A percentile compares a stretch with the other conserved stretches of the same genome.
Evolutionary conservation across 2,797 vertebrate species (phyloP).

Genomic region (Cynopterus sphinx): DNA sequence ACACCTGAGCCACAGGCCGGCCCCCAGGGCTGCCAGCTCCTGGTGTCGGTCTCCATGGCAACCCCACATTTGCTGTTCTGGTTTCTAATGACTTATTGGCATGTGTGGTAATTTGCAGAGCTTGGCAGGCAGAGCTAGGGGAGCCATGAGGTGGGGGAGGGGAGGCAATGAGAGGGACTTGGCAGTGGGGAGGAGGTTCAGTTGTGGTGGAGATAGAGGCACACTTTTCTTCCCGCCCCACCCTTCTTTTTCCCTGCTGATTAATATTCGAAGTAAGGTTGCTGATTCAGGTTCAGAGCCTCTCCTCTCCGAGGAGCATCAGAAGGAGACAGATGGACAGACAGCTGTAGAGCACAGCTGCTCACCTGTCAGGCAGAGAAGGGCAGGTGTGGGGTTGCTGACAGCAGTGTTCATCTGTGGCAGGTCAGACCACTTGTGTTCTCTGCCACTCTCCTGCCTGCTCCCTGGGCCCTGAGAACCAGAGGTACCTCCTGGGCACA

Average conservation of each 20-base stretch:
- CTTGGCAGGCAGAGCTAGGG: slow-evolving; percentile 68
- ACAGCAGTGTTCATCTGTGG: not conserved
- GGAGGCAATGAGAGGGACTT: not conserved
- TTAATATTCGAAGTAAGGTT: not conserved
- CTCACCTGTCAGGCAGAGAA: slow-evolving; percentile 57
- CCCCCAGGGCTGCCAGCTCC: slow-evolving; percentile 75
- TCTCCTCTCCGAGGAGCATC: not conserved
- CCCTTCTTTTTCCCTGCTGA: not conserved
- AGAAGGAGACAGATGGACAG: slow-evolving; percentile 65
- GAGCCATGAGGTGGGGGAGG: not conserved
- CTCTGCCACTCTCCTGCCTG: not conserved
- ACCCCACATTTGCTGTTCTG: slow-evolving; percentile 81
- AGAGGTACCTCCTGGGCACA: not conserved
- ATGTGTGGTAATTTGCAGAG: slow-evolving; percentile 78
- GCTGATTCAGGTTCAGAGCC: not conserved
- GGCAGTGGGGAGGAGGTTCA: not conserved
- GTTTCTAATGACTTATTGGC: slow-evolving; percentile 86
- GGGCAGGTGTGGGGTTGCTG: not conserved
- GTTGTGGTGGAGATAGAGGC: not conserved
- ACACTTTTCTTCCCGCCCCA: not conserved
- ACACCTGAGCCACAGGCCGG: slow-evolving; percentile 72
- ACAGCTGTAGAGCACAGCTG: slow-evolving; percentile 71
- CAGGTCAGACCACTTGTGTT: not conserved
- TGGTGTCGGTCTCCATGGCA: slow-evolving; percentile 84
- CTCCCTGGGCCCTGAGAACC: not conserved